Percentiles rank a stretch among this genome's conserved stretches.
phyloP scores from a whole-genome alignment of 2,113 vertebrate genomes.

The Festucalex cinctus region DNA sequence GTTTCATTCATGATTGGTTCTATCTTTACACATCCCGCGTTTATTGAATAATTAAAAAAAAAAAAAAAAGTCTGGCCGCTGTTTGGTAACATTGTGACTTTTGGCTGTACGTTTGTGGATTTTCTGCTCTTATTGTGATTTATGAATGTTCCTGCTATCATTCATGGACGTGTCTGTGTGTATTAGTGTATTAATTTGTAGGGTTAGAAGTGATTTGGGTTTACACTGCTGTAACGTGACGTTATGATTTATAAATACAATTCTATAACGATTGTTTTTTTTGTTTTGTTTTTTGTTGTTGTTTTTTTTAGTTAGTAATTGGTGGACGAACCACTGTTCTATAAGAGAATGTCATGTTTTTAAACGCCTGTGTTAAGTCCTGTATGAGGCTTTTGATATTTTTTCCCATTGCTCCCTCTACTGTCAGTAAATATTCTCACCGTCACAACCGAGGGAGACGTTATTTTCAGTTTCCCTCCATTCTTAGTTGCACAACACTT shows the following conservation, averaged over 20 bases:
- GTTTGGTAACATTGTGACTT: conserved; percentile 5
- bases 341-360: neutral
- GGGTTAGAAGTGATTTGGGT: too few relatives aligned
- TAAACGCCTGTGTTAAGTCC: conserved; percentile 5
- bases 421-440: conserved; percentile 34
- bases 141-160: too few relatives aligned
- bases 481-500: conserved; percentile 58
- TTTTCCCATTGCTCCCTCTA: conserved; percentile 6
- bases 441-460: conserved; percentile 21
- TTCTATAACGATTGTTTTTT: too few relatives aligned
- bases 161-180: too few relatives aligned
- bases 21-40: neutral
- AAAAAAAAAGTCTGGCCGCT: conserved; percentile 4
- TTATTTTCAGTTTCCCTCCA: conserved; percentile 41
- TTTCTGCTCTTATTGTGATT: too few relatives aligned
- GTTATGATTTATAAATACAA: too few relatives aligned
- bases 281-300: too few relatives aligned
- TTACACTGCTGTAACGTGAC: too few relatives aligned
- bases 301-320: too few relatives aligned
- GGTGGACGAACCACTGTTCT: too few relatives aligned
- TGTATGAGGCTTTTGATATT: neutral
- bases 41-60: conserved; percentile 9
- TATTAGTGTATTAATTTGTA: too few relatives aligned
- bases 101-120: too few relatives aligned
- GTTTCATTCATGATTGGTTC: neutral